Evolutionary conservation across 2,888 invertebrate species (phyloP).

Genomic region (Cantharis flavilabris): DNA sequence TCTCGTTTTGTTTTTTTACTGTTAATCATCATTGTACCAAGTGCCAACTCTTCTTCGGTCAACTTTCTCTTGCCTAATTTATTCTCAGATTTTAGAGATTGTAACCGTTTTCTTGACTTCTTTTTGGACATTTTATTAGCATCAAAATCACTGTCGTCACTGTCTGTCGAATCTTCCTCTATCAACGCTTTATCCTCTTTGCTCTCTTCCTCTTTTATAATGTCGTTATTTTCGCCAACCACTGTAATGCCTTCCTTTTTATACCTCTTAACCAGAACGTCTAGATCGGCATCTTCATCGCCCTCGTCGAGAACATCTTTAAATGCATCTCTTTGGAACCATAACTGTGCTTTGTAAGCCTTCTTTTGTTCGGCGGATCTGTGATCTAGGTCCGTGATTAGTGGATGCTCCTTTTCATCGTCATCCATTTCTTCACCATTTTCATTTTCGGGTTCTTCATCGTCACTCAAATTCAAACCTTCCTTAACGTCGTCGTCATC

Average conservation of each 20-base stretch:
- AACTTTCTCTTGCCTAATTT: constrained; percentile 69
- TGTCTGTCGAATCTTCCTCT: constrained; percentile 42
- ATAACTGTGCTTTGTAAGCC: constrained; percentile 79
- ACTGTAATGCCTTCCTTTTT: constrained; percentile 69
- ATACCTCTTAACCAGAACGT: constrained; percentile 73
- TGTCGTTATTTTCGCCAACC: constrained; percentile 53
- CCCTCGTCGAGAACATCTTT: constrained; percentile 79
- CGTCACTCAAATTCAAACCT: constrained; percentile 58
- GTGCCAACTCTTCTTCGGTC: constrained; percentile 85
- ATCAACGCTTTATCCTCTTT: constrained; percentile 47
- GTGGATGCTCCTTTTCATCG: constrained; percentile 62
- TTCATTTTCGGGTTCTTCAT: constrained; percentile 35
- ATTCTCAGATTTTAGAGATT: constrained; percentile 68
- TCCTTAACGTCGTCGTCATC: constrained; percentile 59
- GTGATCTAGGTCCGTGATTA: constrained; percentile 80
- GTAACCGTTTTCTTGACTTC: constrained; percentile 61
- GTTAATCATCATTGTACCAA: constrained; percentile 89
- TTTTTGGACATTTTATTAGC: constrained; percentile 49
- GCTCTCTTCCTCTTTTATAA: constrained; percentile 38
- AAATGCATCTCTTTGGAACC: constrained; percentile 86
- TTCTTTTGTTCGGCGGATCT: constrained; percentile 74
- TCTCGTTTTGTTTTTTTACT: constrained; percentile 92
- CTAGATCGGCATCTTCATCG: constrained; percentile 86
- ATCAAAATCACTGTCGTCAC: constrained; percentile 56
- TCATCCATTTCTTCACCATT: constrained; percentile 20